phyloP scores from a whole-genome alignment of 2,113 vertebrate species.

The Lophius piscatorius region DNA sequence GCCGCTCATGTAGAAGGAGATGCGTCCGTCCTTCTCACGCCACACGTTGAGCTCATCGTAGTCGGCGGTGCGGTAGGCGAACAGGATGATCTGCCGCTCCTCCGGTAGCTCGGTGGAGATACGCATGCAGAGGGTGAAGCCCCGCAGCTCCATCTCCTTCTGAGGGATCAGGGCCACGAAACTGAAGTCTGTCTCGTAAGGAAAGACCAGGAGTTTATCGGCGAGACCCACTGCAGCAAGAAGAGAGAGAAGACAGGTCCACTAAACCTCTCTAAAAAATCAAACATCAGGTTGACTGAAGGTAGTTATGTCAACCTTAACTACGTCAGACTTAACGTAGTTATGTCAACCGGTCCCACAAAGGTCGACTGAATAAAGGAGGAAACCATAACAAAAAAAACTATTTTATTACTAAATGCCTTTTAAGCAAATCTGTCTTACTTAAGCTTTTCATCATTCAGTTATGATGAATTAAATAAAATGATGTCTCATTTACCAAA shows the following conservation, averaged over 20 bases:
- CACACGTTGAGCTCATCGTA: conserved; percentile 83
- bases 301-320: too few relatives aligned
- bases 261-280: too few relatives aligned
- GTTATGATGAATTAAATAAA: too few relatives aligned
- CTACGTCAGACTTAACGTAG: too few relatives aligned
- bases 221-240: conserved; percentile 67
- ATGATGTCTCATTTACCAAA: too few relatives aligned
- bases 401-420: too few relatives aligned
- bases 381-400: too few relatives aligned
- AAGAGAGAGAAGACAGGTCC: neutral
- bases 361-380: too few relatives aligned
- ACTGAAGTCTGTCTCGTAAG: conserved; percentile 81
- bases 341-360: too few relatives aligned
- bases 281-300: too few relatives aligned
- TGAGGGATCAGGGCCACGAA: conserved; percentile 77
- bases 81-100: conserved; percentile 80
- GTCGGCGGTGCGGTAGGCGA: conserved; percentile 80
- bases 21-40: conserved; percentile 76
- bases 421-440: too few relatives aligned
- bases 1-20: conserved; percentile 78
- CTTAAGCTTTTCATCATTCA: too few relatives aligned
- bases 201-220: conserved; percentile 80
- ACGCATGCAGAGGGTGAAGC: conserved; percentile 83
- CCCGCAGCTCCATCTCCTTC: conserved; percentile 74
- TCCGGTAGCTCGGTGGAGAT: conserved; percentile 78